A percentile compares a stretch with the other conserved stretches of the same genome.
phyloP scores from a whole-genome alignment of 2,113 vertebrate genomes.

The Oenanthe oenanthe region DNA sequence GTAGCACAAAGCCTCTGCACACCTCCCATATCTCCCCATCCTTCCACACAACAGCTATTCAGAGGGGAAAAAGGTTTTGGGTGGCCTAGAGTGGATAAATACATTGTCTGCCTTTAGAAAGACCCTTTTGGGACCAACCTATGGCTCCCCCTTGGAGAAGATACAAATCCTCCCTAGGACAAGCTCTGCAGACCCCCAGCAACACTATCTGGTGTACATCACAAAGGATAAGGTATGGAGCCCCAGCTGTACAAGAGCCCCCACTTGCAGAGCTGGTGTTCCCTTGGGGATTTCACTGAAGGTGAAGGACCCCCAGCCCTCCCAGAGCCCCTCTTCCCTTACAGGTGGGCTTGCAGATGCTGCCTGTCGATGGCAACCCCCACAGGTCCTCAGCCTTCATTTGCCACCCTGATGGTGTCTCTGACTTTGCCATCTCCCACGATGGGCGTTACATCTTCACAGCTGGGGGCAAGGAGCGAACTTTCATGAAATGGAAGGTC shows the following conservation, averaged over 20 bases:
- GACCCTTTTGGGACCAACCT: constrained; percentile 85
- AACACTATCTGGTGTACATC: constrained; percentile 82
- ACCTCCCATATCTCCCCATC: not conserved
- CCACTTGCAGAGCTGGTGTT: not conserved
- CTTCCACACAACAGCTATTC: not conserved
- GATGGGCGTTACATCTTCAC: constrained; percentile 86
- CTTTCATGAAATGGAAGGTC: constrained; percentile 84
- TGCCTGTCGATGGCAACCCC: constrained; percentile 93
- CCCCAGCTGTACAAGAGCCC: not conserved
- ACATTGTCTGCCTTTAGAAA: constrained; percentile 76
- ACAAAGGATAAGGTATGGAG: constrained; percentile 86
- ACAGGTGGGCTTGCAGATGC: constrained; percentile 92
- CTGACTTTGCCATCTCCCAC: constrained; percentile 78
- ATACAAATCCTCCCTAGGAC: constrained; percentile 77
- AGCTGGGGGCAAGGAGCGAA: constrained; percentile 80
- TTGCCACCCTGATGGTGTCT: constrained; percentile 83
- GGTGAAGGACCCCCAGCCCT: not conserved
- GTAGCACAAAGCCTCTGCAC: not conserved
- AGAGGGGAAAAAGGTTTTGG: not conserved
- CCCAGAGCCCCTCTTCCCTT: not conserved
- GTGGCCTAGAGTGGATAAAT: not conserved
- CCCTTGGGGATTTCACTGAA: not conserved
- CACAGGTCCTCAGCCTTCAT: constrained; percentile 85
- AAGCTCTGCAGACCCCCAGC: constrained; percentile 41
- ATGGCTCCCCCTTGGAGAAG: constrained; percentile 85